Conservation (phyloP, 92 coral and sea anemone species). For the Chrysogorgia sp. region DNA sequence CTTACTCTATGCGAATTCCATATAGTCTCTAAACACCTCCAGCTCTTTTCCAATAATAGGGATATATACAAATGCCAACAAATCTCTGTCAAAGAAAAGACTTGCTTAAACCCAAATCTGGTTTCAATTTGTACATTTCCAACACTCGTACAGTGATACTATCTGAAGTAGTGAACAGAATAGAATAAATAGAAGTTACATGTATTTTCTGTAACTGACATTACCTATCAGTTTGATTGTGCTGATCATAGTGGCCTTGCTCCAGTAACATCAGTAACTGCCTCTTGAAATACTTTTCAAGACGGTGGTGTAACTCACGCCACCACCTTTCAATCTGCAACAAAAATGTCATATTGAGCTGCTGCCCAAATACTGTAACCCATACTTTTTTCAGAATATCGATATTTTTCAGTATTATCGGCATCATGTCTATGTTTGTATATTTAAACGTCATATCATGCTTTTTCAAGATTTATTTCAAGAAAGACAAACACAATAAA, state of each 20-base stretch:
- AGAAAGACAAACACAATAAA: too few relatives aligned
- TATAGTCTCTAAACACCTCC: slow-evolving; percentile 13
- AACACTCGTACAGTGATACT: too few relatives aligned
- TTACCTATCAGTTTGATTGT: slow-evolving; percentile 15
- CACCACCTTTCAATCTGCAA: slow-evolving; percentile 37
- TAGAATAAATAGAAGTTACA: neutral
- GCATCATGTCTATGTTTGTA: too few relatives aligned
- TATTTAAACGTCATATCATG: too few relatives aligned
- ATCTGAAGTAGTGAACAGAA: too few relatives aligned
- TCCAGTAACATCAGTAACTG: slow-evolving; percentile 16
- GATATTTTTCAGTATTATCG: too few relatives aligned
- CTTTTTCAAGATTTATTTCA: too few relatives aligned
- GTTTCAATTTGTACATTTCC: neutral
- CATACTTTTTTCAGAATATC: too few relatives aligned
- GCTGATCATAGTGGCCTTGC: slow-evolving; percentile 27
- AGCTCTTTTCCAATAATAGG: slow-evolving; percentile 15
- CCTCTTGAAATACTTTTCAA: slow-evolving; percentile 24
- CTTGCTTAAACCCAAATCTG: neutral
- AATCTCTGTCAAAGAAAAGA: neutral
- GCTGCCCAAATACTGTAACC: too few relatives aligned
- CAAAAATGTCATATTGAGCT: too few relatives aligned
- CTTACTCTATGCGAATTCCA: slow-evolving; percentile 36
- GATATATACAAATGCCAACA: neutral
- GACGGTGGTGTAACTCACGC: slow-evolving; percentile 38
- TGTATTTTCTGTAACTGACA: neutral